Evolutionary conservation across 2,888 invertebrate genomes (phyloP).

Genomic region (Spatulosminthurus flaviceps): DNA sequence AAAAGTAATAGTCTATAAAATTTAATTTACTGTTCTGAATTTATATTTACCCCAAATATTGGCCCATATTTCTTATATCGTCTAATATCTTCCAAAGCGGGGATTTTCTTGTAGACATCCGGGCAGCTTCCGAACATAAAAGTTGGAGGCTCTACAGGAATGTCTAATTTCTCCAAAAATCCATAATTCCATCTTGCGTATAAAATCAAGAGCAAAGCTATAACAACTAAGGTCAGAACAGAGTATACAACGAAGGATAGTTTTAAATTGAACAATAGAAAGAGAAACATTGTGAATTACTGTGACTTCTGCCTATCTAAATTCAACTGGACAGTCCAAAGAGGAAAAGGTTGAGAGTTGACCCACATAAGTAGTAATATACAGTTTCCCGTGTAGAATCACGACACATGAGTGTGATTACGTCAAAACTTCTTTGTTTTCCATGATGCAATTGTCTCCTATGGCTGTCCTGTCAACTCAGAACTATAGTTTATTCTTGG

Average conservation of each 20-base stretch:
- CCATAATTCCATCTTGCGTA: conserved; percentile 60
- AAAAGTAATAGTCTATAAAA: too few relatives aligned
- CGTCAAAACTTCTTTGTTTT: too few relatives aligned
- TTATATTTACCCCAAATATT: conserved; percentile 60
- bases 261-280: conserved; percentile 3
- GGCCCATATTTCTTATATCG: conserved; percentile 53
- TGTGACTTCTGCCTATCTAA: not conserved
- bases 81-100: conserved; percentile 51
- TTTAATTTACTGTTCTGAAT: too few relatives aligned
- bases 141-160: conserved; percentile 53
- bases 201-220: conserved; percentile 23
- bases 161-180: conserved; percentile 53
- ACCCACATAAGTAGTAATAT: too few relatives aligned
- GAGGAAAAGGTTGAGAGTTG: not conserved
- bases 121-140: conserved; percentile 55
- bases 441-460: too few relatives aligned
- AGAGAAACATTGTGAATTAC: not conserved
- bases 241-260: conserved; percentile 1
- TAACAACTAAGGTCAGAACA: not conserved
- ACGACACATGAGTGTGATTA: too few relatives aligned
- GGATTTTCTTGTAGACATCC: conserved; percentile 45
- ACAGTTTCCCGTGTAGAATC: too few relatives aligned
- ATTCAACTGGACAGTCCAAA: not conserved
- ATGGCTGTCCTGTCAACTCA: too few relatives aligned
- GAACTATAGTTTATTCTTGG: too few relatives aligned